Evolutionary conservation across 1,140 invertebrate species (phyloP).

Genomic region (Hestina assimilis): DNA sequence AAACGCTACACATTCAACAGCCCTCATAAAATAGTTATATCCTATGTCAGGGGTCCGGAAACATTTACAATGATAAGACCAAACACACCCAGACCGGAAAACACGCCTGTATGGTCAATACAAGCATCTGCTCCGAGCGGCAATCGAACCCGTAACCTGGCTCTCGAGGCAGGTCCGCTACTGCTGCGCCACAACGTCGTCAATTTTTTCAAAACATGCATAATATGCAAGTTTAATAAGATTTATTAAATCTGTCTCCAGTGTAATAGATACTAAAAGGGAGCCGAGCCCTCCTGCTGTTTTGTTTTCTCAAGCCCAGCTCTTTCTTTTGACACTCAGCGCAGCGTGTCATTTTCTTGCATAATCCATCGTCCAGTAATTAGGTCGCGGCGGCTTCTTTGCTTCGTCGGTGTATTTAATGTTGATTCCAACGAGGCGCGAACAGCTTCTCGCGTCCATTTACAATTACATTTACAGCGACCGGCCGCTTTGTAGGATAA

Average conservation of each 20-base stretch:
- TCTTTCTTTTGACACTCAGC: slow-evolving; percentile 43
- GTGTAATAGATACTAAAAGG: slow-evolving; percentile 19
- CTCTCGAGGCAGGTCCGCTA: too few species aligned
- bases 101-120: too few species aligned
- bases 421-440: slow-evolving; percentile 71
- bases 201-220: neutral
- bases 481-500: slow-evolving; percentile 70
- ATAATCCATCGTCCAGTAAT: slow-evolving; percentile 60
- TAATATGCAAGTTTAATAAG: slow-evolving; percentile 8
- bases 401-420: slow-evolving; percentile 43
- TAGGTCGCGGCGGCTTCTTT: slow-evolving; percentile 54
- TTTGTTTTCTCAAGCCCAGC: slow-evolving; percentile 52
- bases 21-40: too few species aligned
- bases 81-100: too few species aligned
- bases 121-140: too few species aligned
- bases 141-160: too few species aligned
- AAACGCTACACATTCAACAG: too few species aligned
- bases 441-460: slow-evolving; percentile 64
- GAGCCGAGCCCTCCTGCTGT: slow-evolving; percentile 49
- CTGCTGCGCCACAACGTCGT: too few species aligned
- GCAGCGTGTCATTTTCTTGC: slow-evolving; percentile 49
- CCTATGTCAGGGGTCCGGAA: too few species aligned
- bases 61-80: too few species aligned
- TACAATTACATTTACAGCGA: slow-evolving; percentile 45
- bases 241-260: slow-evolving; percentile 12